Evolutionary conservation across 2,113 vertebrate genomes (phyloP), one percentile per base, ranked within the genome.

Genomic region (Cichladusa arquata): DNA sequence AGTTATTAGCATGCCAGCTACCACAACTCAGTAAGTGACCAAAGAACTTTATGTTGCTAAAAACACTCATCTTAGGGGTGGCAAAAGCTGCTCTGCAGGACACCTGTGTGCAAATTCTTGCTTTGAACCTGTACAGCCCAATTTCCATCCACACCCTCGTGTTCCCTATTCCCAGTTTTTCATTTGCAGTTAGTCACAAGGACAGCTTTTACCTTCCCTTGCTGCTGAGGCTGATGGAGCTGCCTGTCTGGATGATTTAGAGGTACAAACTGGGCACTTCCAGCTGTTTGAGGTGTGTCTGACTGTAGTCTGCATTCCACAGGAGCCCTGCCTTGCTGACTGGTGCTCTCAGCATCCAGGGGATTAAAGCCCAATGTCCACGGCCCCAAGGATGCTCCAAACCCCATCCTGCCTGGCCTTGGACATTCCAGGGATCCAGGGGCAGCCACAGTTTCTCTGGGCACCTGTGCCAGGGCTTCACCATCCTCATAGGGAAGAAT

Each of bases 1-100:
- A 64, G 54, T 94, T 22, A 79, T 97, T 67, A 97, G 50, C 56
- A 90, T 95, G 76, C 92, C 97, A 77, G 95, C 91, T 26, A 97
- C 94, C 51, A 96, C 93, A 36, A 61, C 82, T 31, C 93, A 97
- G 97, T 97, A 64, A 97, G 97, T 97, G 69, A 60, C 48, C 53
- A 31, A 50, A 48, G 26, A 58, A 51, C 18, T 60, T 54, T 7
- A 5, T 6, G 7, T 40, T 42, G 73, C 61, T 61, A 10, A 65
- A 64, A 91, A 5, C 26, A 9, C 44, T 10, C 0, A 0, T 19
- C 31, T 77, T 19, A 26, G 58, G 65, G 70, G 74, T 53, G 79
- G 20, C 65, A 36, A 40, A 71, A 92, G 61, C 42, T 85, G 62
- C 62, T 73, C 57, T 76, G 79, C 58, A 88, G 60, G 88, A 81